A percentile compares a stretch with the other conserved stretches of the same genome.
Conservation (phyloP, 2,797 vertebrate species). For the Loriculus beryllinus region DNA sequence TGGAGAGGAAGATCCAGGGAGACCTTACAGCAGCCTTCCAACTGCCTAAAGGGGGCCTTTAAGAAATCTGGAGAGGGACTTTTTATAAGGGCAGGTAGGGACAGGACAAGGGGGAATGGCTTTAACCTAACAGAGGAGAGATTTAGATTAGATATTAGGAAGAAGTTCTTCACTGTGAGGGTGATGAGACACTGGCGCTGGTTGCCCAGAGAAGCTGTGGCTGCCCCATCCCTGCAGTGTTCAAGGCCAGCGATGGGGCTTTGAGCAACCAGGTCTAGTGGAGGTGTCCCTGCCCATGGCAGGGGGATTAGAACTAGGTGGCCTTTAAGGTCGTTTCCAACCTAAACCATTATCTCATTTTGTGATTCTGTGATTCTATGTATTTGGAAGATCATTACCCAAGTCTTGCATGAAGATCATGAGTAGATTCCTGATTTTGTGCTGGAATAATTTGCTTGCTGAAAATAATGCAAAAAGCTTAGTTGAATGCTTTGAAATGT, state of each 20-base stretch:
- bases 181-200: not conserved
- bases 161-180: not conserved
- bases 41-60: not conserved
- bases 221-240: not conserved
- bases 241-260: not conserved
- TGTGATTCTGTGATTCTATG: not conserved
- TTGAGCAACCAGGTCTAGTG: not conserved
- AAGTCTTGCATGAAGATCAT: not conserved
- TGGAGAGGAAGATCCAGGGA: not conserved
- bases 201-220: not conserved
- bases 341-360: not conserved
- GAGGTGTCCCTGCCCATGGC: not conserved
- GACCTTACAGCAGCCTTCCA: not conserved
- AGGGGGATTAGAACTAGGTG: not conserved
- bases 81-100: not conserved
- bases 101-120: not conserved
- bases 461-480: not conserved
- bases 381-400: not conserved
- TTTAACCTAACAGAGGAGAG: not conserved
- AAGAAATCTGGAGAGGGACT: not conserved
- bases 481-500: not conserved
- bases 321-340: not conserved
- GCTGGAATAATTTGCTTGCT: not conserved
- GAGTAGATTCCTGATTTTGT: not conserved
- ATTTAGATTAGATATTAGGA: not conserved